These are phyloP conservation scores for Aspidiotus destructor DNA, from an alignment of 2,888 invertebrate species.

Conservation along the genomic window DNA sequence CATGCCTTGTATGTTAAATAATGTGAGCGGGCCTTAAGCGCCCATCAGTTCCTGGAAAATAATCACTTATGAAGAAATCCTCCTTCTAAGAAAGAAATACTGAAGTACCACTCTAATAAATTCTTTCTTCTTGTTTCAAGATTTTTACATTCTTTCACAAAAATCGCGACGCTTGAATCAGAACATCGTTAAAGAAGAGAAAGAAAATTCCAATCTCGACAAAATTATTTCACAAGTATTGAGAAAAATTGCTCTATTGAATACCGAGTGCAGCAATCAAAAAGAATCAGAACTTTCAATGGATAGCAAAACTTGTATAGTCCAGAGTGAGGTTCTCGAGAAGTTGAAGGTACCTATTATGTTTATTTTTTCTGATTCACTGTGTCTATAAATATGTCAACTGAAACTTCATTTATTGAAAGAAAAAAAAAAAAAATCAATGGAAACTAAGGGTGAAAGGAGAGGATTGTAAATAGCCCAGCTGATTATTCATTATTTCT, in stretches of 20 bases:
- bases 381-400: too few relatives aligned
- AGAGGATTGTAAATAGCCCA: too few relatives aligned
- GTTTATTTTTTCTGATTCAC: background rate
- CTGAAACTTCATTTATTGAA: too few relatives aligned
- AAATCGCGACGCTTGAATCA: slow-evolving; percentile 3
- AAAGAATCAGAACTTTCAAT: slow-evolving; percentile 7
- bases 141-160: slow-evolving; percentile 9
- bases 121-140: slow-evolving; percentile 24
- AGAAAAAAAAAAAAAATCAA: too few relatives aligned
- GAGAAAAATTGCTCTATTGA: slow-evolving; percentile 12
- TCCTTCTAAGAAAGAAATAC: too few relatives aligned
- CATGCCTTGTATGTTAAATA: too few relatives aligned
- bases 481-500: too few relatives aligned
- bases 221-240: slow-evolving; percentile 12
- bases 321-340: slow-evolving; percentile 15
- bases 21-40: too few relatives aligned
- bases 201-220: slow-evolving; percentile 7
- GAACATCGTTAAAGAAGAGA: slow-evolving; percentile 6
- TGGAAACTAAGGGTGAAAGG: too few relatives aligned
- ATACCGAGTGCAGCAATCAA: slow-evolving; percentile 16
- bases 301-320: slow-evolving; percentile 14
- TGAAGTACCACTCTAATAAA: too few relatives aligned
- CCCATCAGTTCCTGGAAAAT: too few relatives aligned
- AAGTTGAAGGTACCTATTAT: slow-evolving; percentile 11
- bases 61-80: too few relatives aligned